A percentile compares a stretch with the other conserved stretches of the same genome.
These are phyloP conservation scores for Columba guinea DNA, from an alignment of 2,797 vertebrate genomes.

Conservation along the genomic window DNA sequence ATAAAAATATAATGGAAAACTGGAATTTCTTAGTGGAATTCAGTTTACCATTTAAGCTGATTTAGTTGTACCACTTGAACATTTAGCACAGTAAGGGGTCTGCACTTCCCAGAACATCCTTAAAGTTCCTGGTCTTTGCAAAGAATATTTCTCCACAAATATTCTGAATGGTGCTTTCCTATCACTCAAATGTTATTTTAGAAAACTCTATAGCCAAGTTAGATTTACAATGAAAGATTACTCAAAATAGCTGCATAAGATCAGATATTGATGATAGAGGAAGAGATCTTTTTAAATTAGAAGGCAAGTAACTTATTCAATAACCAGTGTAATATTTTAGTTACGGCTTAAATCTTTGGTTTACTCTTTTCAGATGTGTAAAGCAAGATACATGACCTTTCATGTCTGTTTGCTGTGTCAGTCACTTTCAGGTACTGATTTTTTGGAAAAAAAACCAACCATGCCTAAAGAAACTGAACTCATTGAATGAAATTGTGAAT, in stretches of 20 bases:
- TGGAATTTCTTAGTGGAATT: not conserved
- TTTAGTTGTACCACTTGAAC: not conserved
- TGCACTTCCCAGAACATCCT: not conserved
- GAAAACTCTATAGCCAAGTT: not conserved
- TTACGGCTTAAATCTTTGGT: not conserved
- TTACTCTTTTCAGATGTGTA: not conserved
- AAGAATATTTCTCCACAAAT: not conserved
- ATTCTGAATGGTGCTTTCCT: not conserved
- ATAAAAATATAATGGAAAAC: not conserved
- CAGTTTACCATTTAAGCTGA: not conserved
- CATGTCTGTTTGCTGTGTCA: not conserved
- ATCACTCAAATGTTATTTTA: not conserved
- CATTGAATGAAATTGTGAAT: not conserved
- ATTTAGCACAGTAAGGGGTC: not conserved
- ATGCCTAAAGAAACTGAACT: not conserved
- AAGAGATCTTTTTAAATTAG: not conserved
- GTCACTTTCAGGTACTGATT: not conserved
- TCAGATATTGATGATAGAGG: not conserved
- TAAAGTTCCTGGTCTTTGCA: not conserved
- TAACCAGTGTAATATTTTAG: not conserved
- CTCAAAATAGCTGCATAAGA: not conserved
- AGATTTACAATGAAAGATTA: not conserved
- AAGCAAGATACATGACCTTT: not conserved
- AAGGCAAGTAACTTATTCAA: not conserved
- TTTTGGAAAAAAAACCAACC: not conserved